phyloP scores from a whole-genome alignment of 2,888 invertebrate species.

The Diarsia mendica region DNA sequence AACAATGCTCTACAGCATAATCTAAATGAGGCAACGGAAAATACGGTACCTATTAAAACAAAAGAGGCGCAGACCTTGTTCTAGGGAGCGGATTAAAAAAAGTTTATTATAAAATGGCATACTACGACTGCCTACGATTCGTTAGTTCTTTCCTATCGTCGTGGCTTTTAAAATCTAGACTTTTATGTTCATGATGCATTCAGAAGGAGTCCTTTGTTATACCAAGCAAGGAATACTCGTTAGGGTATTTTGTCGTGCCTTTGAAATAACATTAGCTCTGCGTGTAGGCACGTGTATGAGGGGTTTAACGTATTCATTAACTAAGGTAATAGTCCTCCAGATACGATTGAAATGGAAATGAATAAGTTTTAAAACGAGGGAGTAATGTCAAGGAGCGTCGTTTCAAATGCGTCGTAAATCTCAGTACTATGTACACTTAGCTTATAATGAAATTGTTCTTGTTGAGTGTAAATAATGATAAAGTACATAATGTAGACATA shows the following conservation, averaged over 20 bases:
- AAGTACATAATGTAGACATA: slow-evolving; percentile 9
- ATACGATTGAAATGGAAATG: slow-evolving; percentile 69
- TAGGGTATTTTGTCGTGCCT: slow-evolving; percentile 83
- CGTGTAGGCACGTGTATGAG: slow-evolving; percentile 69
- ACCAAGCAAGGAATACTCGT: slow-evolving; percentile 83
- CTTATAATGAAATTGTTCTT: slow-evolving; percentile 35
- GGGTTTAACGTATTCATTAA: slow-evolving; percentile 77
- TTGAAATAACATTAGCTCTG: slow-evolving; percentile 84
- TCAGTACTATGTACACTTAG: slow-evolving; percentile 6
- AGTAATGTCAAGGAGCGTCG: slow-evolving; percentile 28
- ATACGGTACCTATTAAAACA: slow-evolving; percentile 76
- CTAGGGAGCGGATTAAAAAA: slow-evolving; percentile 71
- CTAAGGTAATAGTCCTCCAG: slow-evolving; percentile 67
- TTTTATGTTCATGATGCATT: slow-evolving; percentile 84
- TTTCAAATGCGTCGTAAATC: slow-evolving; percentile 37
- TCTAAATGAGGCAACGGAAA: slow-evolving; percentile 73
- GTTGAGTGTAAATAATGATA: slow-evolving; percentile 43
- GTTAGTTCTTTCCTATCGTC: slow-evolving; percentile 77
- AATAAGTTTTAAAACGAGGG: slow-evolving; percentile 48
- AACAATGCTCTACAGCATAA: slow-evolving; percentile 69
- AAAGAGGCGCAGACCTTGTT: slow-evolving; percentile 71
- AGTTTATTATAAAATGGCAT: slow-evolving; percentile 77
- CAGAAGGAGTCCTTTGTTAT: slow-evolving; percentile 84
- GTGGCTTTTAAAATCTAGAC: slow-evolving; percentile 78
- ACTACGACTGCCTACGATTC: slow-evolving; percentile 72